A percentile compares a stretch with the other conserved stretches of the same genome.
Conservation (phyloP, 2,113 vertebrate genomes). For the Oreotrochilus melanogaster region DNA sequence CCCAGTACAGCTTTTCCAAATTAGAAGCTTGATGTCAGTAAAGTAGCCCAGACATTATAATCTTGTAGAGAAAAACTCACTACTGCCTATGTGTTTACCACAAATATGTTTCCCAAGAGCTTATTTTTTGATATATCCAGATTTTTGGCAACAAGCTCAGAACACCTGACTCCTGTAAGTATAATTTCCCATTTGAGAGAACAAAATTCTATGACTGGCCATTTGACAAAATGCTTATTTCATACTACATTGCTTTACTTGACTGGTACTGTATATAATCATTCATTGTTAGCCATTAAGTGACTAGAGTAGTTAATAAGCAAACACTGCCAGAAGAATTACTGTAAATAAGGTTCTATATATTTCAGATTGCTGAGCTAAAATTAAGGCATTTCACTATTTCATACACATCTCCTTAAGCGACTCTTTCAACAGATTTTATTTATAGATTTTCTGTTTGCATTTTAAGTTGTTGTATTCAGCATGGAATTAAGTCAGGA, state of each 20-base stretch:
- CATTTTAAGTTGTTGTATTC: constrained; percentile 65
- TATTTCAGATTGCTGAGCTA: constrained; percentile 45
- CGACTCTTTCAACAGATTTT: constrained; percentile 41
- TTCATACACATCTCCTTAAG: constrained; percentile 64
- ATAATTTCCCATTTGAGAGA: constrained; percentile 11
- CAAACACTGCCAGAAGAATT: constrained; percentile 39
- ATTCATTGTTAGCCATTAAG: constrained; percentile 60
- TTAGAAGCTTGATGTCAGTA: not conserved
- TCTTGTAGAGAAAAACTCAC: not conserved
- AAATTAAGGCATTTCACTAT: constrained; percentile 67
- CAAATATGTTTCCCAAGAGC: constrained; percentile 1
- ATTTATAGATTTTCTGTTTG: constrained; percentile 70
- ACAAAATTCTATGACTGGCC: constrained; percentile 4
- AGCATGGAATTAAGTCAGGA: constrained; percentile 57
- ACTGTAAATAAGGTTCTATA: constrained; percentile 56
- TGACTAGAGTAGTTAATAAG: constrained; percentile 52
- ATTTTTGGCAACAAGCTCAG: constrained; percentile 18
- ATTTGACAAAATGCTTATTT: constrained; percentile 41
- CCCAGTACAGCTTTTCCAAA: not conserved
- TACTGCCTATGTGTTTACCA: constrained; percentile 28
- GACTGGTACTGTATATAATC: constrained; percentile 28
- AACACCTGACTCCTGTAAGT: constrained; percentile 40
- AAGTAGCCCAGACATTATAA: not conserved
- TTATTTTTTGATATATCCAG: not conserved
- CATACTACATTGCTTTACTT: constrained; percentile 7